These are phyloP conservation scores for Terrapene triunguis DNA, from an alignment of 2,113 vertebrate species.

Conservation along the genomic window DNA sequence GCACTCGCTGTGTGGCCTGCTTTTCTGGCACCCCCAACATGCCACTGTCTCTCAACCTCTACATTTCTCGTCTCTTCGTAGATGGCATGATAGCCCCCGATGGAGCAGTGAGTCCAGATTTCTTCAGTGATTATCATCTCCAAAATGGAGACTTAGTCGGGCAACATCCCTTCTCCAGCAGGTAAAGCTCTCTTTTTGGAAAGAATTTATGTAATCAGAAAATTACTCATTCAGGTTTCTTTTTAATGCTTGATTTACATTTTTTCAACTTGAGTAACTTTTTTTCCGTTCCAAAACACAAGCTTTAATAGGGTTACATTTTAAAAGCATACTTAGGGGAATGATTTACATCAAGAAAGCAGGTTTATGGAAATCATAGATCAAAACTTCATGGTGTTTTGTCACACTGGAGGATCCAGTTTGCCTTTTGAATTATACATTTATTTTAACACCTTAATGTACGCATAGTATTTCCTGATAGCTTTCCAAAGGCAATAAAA, in stretches of 20 bases:
- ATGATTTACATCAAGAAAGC: neutral
- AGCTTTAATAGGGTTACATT: constrained; percentile 10
- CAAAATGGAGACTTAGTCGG: constrained; percentile 91
- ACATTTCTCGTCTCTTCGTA: constrained; percentile 59
- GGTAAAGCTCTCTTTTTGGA: constrained; percentile 74
- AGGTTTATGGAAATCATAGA: neutral
- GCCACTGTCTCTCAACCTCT: neutral
- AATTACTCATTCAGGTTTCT: neutral
- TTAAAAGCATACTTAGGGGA: neutral
- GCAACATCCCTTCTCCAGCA: constrained; percentile 83
- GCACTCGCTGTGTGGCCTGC: neutral
- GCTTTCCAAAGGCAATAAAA: constrained; percentile 34
- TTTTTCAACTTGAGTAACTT: neutral
- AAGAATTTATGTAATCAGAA: neutral
- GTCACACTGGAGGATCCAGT: constrained; percentile 1
- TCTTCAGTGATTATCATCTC: constrained; percentile 88
- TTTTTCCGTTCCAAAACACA: neutral
- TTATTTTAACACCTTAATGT: neutral
- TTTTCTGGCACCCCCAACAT: neutral
- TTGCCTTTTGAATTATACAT: neutral
- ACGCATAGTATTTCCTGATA: neutral
- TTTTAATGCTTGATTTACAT: neutral
- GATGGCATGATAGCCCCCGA: constrained; percentile 92
- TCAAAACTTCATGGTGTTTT: neutral
- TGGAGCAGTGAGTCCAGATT: constrained; percentile 90